Evolutionary conservation across 2,888 invertebrate species (phyloP).

Genomic region (Therioaphis trifolii): DNA sequence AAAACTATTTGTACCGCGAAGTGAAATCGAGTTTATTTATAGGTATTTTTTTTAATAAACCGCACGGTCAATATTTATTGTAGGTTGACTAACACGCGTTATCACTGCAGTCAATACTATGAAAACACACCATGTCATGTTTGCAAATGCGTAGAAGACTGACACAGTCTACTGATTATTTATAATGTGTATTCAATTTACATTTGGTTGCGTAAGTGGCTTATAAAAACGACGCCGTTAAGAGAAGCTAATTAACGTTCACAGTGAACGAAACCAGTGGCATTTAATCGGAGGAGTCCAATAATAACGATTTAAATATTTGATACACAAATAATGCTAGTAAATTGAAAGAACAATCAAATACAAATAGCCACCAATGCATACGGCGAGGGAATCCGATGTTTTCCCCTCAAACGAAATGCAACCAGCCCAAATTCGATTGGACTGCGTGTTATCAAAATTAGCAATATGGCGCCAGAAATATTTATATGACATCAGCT

Average conservation of each 20-base stretch:
- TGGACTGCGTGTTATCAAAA: slow-evolving; percentile 47
- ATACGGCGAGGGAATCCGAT: background rate
- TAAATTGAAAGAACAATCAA: slow-evolving; percentile 1
- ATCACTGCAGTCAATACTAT: slow-evolving; percentile 22
- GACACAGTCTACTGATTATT: slow-evolving; percentile 13
- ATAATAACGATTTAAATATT: background rate
- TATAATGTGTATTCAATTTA: slow-evolving; percentile 4
- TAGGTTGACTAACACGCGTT: background rate
- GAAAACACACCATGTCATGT: background rate
- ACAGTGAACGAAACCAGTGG: background rate
- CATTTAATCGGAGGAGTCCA: background rate
- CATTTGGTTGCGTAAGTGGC: slow-evolving; percentile 25
- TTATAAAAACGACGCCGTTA: slow-evolving; percentile 22
- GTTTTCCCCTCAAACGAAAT: background rate
- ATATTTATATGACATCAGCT: slow-evolving; percentile 33
- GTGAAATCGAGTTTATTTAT: too few relatives aligned
- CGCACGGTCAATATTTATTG: too few relatives aligned
- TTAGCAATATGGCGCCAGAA: slow-evolving; percentile 24
- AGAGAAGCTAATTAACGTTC: background rate
- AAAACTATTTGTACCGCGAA: too few relatives aligned
- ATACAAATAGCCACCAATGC: background rate
- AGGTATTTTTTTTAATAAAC: too few relatives aligned
- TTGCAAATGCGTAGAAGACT: slow-evolving; percentile 1
- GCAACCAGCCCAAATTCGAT: background rate
- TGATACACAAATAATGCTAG: background rate